These are phyloP conservation scores for Melanophora roralis DNA, from an alignment of 2,888 invertebrate genomes.

Conservation along the genomic window DNA sequence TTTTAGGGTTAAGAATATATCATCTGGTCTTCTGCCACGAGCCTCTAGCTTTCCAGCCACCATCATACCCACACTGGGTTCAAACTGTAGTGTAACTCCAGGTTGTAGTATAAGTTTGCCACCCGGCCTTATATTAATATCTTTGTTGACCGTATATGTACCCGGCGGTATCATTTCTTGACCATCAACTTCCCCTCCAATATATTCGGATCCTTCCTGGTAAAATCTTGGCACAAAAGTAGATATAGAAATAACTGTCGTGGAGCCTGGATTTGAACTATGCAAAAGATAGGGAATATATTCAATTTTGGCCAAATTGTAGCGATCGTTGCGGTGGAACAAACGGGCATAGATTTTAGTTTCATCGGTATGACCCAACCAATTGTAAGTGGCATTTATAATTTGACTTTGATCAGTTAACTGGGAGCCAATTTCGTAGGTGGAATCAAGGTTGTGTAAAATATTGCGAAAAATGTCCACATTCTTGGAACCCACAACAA, in stretches of 20 bases:
- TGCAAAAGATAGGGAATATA: constrained; percentile 95
- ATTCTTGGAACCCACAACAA: constrained; percentile 94
- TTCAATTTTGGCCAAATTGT: constrained; percentile 93
- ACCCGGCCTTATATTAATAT: constrained; percentile 96
- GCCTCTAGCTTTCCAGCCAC: constrained; percentile 94
- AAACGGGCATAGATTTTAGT: constrained; percentile 85
- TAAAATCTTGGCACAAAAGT: constrained; percentile 88
- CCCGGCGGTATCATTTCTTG: constrained; percentile 89
- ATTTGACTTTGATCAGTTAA: constrained; percentile 94
- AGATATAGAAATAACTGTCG: constrained; percentile 86
- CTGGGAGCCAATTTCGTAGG: constrained; percentile 97
- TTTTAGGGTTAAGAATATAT: constrained; percentile 87
- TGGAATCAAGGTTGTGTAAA: constrained; percentile 91
- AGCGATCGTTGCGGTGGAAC: constrained; percentile 93
- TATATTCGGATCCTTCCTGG: constrained; percentile 82
- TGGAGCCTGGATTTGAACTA: constrained; percentile 92
- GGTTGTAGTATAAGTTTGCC: constrained; percentile 92
- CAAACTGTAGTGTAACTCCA: constrained; percentile 92
- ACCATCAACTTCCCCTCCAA: constrained; percentile 96
- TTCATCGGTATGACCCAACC: constrained; percentile 89
- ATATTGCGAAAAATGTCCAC: constrained; percentile 93
- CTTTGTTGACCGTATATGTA: constrained; percentile 93
- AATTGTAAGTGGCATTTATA: constrained; percentile 96
- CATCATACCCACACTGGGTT: constrained; percentile 96
- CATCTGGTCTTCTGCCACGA: constrained; percentile 86